These are phyloP conservation scores for Lamellibrachia columna DNA, from an alignment of 2,888 invertebrate species.

Conservation along the genomic window DNA sequence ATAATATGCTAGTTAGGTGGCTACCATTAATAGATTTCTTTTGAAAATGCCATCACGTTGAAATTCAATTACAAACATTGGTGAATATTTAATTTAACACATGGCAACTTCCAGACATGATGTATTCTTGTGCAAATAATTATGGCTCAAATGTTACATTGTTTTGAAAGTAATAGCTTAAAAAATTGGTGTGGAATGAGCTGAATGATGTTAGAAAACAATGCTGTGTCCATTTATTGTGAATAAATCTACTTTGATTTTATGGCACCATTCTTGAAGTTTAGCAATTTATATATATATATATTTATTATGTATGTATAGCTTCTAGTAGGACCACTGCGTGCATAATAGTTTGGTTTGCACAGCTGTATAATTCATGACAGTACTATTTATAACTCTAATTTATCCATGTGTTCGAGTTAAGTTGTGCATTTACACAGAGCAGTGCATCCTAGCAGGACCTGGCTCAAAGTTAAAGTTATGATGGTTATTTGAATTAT, in stretches of 20 bases:
- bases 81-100: neutral
- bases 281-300: neutral
- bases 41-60: neutral
- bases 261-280: neutral
- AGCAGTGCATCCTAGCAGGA: neutral
- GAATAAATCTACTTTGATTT: neutral
- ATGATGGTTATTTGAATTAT: neutral
- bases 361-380: neutral
- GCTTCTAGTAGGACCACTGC: too few species aligned
- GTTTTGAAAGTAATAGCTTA: too few species aligned
- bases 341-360: too few species aligned
- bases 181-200: too few species aligned
- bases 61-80: neutral
- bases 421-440: neutral
- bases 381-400: neutral
- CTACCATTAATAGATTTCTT: neutral
- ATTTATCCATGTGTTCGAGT: neutral
- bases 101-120: neutral
- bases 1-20: neutral
- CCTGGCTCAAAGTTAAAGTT: neutral
- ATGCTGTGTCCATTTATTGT: neutral
- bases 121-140: neutral
- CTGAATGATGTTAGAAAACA: neutral
- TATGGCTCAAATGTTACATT: neutral
- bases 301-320: neutral